Conservation (phyloP, 2,888 invertebrate species). For the Pollenia labialis region DNA sequence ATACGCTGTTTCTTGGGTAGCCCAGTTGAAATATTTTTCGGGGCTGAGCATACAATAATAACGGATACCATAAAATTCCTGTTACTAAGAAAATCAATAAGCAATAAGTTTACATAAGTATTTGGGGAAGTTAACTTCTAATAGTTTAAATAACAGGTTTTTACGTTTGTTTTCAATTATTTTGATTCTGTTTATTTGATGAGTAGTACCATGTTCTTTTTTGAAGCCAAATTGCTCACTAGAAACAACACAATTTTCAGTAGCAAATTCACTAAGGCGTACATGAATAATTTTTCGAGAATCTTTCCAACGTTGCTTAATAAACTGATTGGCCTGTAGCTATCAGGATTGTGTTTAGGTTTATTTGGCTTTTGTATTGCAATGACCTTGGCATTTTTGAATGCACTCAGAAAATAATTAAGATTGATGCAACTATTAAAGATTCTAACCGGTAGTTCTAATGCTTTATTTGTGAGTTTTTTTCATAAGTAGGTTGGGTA, state of each 20-base stretch:
- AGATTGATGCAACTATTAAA: too few relatives aligned
- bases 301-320: conserved; percentile 43
- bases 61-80: too few relatives aligned
- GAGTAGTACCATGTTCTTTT: conserved; percentile 24
- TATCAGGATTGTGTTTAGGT: too few relatives aligned
- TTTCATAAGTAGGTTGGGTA: too few relatives aligned
- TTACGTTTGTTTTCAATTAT: conserved; percentile 19
- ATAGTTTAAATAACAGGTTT: conserved; percentile 39
- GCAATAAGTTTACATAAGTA: conserved; percentile 37
- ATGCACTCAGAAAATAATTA: too few relatives aligned
- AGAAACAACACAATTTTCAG: too few relatives aligned
- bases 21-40: conserved; percentile 20
- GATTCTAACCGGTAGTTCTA: too few relatives aligned
- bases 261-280: too few relatives aligned
- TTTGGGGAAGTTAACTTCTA: conserved; percentile 17
- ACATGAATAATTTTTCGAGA: conserved; percentile 32
- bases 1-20: too few relatives aligned
- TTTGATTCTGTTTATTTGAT: conserved; percentile 43
- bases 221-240: conserved; percentile 49
- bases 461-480: too few relatives aligned
- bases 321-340: conserved; percentile 5
- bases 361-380: too few relatives aligned
- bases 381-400: too few relatives aligned
- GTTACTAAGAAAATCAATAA: conserved; percentile 33
- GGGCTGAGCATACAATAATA: background rate